Evolutionary conservation across 2,797 vertebrate species (phyloP).

Genomic region (Chiloscyllium punctatum): DNA sequence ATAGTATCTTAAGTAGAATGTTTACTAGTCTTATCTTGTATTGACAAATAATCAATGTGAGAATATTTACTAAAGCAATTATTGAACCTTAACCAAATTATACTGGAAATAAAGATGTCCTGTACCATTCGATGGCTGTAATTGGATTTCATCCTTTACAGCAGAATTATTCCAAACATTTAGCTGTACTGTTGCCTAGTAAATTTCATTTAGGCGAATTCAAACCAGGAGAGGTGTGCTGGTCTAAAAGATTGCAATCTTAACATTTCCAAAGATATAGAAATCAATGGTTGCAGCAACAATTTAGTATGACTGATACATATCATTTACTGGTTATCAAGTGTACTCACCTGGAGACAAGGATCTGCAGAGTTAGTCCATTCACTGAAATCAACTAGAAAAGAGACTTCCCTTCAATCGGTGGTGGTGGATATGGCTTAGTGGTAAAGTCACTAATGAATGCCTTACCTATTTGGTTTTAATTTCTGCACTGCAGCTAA

Average conservation of each 20-base stretch:
- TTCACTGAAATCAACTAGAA: not conserved
- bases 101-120: not conserved
- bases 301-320: too few species aligned
- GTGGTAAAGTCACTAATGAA: too few species aligned
- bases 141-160: not conserved
- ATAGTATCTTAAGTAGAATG: not conserved
- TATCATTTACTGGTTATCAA: too few species aligned
- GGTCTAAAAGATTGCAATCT: not conserved
- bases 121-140: not conserved
- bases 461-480: too few species aligned
- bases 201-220: not conserved
- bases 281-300: too few species aligned
- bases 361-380: too few species aligned
- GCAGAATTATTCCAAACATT: not conserved
- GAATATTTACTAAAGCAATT: not conserved
- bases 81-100: not conserved
- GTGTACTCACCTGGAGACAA: too few species aligned
- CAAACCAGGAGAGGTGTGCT: not conserved
- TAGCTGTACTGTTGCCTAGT: not conserved
- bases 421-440: not conserved
- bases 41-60: not conserved
- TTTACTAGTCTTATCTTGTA: not conserved
- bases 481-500: too few species aligned
- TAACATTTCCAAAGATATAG: not conserved
- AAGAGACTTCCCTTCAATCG: not conserved